phyloP scores from a whole-genome alignment of 2,888 invertebrate genomes.

The Diloba caeruleocephala region DNA sequence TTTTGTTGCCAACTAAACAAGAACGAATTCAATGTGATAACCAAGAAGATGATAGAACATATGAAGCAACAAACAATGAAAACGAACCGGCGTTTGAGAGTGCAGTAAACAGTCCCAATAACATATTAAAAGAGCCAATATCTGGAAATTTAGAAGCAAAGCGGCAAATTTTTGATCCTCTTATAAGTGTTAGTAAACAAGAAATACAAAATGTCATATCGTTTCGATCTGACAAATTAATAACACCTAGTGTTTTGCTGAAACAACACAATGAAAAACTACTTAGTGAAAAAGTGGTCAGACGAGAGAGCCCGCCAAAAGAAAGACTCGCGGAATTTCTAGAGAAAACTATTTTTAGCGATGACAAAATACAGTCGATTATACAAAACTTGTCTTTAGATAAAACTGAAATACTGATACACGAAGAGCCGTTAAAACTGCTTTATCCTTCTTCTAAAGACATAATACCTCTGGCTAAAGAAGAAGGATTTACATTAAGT shows the following conservation, averaged over 20 bases:
- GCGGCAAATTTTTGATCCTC: slow-evolving; percentile 22
- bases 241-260: slow-evolving; percentile 62
- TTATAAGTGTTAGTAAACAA: slow-evolving; percentile 9
- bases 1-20: slow-evolving; percentile 58
- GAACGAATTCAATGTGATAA: slow-evolving; percentile 40
- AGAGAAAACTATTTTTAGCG: slow-evolving; percentile 82
- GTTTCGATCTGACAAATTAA: slow-evolving; percentile 41
- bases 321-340: slow-evolving; percentile 81
- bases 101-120: slow-evolving; percentile 7
- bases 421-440: slow-evolving; percentile 52
- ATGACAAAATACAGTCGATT: slow-evolving; percentile 83
- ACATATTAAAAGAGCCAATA: slow-evolving; percentile 10
- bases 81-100: slow-evolving; percentile 2
- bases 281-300: slow-evolving; percentile 53
- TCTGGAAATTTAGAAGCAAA: slow-evolving; percentile 18
- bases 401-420: slow-evolving; percentile 62
- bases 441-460: slow-evolving; percentile 48
- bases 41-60: slow-evolving; percentile 27
- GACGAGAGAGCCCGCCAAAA: slow-evolving; percentile 83
- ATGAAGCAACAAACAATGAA: slow-evolving; percentile 11
- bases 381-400: slow-evolving; percentile 82
- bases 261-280: slow-evolving; percentile 63
- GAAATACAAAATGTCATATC: slow-evolving; percentile 18
- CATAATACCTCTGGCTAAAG: slow-evolving; percentile 51
- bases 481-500: slow-evolving; percentile 57